Percentiles rank a stretch among this genome's conserved stretches.
Conservation (phyloP, 2,888 invertebrate genomes). For the Rhyacophila evoluta region DNA sequence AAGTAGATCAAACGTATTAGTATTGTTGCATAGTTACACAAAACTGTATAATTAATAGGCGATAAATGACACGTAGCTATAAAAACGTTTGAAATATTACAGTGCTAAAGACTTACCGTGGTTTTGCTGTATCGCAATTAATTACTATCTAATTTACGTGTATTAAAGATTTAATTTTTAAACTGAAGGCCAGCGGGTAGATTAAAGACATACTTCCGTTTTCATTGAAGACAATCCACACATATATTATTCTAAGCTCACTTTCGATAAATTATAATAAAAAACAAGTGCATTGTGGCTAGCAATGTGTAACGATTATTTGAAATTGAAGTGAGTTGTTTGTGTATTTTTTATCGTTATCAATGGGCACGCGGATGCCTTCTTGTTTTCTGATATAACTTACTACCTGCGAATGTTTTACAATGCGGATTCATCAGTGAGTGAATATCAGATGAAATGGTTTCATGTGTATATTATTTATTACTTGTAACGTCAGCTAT, state of each 20-base stretch:
- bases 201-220: not conserved
- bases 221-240: not conserved
- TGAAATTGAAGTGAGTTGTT: not conserved
- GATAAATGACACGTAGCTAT: not conserved
- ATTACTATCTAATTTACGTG: slow-evolving; percentile 15
- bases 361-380: too few relatives aligned
- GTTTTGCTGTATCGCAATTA: not conserved
- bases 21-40: not conserved
- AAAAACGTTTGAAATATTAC: not conserved
- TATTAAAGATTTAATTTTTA: not conserved
- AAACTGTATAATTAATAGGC: slow-evolving; percentile 17
- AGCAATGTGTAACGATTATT: not conserved
- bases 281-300: not conserved
- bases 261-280: not conserved
- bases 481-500: too few relatives aligned
- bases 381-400: too few relatives aligned
- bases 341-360: too few relatives aligned
- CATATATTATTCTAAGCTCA: not conserved
- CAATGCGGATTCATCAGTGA: too few relatives aligned
- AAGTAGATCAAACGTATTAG: not conserved
- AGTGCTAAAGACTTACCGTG: not conserved
- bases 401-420: too few relatives aligned
- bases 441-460: too few relatives aligned
- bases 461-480: too few relatives aligned
- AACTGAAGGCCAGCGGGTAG: not conserved